phyloP scores from a whole-genome alignment of 2,797 vertebrate genomes.

The Pitangus sulphuratus region DNA sequence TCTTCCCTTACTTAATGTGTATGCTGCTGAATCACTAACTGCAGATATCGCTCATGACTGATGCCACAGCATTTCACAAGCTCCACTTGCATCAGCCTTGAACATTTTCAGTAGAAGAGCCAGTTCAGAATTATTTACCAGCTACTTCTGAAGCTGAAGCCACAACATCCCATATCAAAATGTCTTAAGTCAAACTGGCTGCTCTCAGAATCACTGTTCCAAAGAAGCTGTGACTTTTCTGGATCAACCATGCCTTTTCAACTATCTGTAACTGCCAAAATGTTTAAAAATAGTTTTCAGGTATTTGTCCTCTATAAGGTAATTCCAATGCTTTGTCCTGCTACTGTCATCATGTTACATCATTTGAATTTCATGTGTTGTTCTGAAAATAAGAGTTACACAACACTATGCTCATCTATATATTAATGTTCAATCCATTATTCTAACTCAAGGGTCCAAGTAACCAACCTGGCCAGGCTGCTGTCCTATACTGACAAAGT shows the following conservation, averaged over 20 bases:
- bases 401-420: background rate
- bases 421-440: background rate
- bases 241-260: background rate
- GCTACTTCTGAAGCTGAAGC: background rate
- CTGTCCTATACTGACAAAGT: background rate
- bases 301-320: background rate
- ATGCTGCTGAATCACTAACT: constrained; percentile 7
- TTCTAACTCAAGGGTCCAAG: background rate
- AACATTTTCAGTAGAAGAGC: background rate
- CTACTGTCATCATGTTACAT: background rate
- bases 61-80: constrained; percentile 15
- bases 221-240: background rate
- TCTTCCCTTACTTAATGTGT: background rate
- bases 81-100: background rate
- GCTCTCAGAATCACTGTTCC: background rate
- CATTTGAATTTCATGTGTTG: constrained; percentile 4
- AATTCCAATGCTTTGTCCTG: background rate
- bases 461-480: background rate
- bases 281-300: background rate
- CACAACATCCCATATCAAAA: background rate
- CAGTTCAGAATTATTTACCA: background rate
- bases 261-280: background rate
- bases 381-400: constrained; percentile 27
- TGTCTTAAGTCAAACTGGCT: background rate
- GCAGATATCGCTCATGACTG: background rate